Conservation (phyloP, 2,888 invertebrate genomes). For the Drosophila eohydei region DNA sequence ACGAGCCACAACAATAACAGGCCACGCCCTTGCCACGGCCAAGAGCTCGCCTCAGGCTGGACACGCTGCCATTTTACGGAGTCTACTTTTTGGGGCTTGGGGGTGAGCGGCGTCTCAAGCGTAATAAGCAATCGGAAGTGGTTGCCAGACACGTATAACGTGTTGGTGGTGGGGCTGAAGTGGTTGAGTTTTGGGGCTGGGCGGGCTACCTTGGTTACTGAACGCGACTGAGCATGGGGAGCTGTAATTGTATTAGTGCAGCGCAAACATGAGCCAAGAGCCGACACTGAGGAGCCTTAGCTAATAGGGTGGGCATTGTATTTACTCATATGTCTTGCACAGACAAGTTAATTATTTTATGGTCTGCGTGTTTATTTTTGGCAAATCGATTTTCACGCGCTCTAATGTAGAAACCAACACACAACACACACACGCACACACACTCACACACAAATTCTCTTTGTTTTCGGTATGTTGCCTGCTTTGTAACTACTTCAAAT, state of each 20-base stretch:
- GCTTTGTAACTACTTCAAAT: conserved; percentile 37
- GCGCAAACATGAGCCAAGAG: conserved; percentile 23
- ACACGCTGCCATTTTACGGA: conserved; percentile 26
- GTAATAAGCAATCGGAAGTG: conserved; percentile 78
- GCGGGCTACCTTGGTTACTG: conserved; percentile 31
- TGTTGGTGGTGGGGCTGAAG: not conserved
- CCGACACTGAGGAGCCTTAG: not conserved
- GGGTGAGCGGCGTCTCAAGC: conserved; percentile 21
- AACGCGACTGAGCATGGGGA: conserved; percentile 4
- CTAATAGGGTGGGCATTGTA: conserved; percentile 47
- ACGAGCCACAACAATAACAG: conserved; percentile 58
- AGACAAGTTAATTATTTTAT: conserved; percentile 81
- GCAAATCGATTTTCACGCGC: conserved; percentile 75
- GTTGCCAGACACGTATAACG: conserved; percentile 68
- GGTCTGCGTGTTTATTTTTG: conserved; percentile 69
- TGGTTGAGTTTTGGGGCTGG: not conserved
- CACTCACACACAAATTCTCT: conserved; percentile 7
- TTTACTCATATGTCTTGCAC: conserved; percentile 76
- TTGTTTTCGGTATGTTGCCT: conserved; percentile 29
- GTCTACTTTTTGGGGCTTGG: conserved; percentile 45
- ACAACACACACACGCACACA: conserved; percentile 12
- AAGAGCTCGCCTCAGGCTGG: conserved; percentile 3
- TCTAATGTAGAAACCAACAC: conserved; percentile 18
- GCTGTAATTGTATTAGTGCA: conserved; percentile 57
- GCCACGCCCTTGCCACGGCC: conserved; percentile 18